A percentile compares a stretch with the other conserved stretches of the same genome.
phyloP scores from a whole-genome alignment of 1,140 invertebrate species.

The Drosophila simulans region DNA sequence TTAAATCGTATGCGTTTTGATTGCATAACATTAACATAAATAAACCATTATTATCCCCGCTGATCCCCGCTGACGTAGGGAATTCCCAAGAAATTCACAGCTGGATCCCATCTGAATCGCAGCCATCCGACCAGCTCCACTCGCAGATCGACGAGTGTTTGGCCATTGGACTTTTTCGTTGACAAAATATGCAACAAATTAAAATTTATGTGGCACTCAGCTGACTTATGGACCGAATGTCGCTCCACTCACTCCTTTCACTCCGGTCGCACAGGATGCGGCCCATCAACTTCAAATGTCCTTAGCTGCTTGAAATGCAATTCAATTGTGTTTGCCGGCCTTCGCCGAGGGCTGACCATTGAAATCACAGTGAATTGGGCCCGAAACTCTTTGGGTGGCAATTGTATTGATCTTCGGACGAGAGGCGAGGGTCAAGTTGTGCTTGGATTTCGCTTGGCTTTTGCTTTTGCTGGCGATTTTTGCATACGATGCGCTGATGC shows the following conservation, averaged over 20 bases:
- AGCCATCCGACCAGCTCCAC: background rate
- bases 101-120: constrained; percentile 52
- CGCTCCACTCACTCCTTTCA: background rate
- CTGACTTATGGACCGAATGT: constrained; percentile 60
- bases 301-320: constrained; percentile 80
- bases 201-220: constrained; percentile 80
- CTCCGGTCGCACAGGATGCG: constrained; percentile 62
- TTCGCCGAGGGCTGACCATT: constrained; percentile 34
- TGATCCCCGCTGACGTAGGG: constrained; percentile 55
- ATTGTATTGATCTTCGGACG: constrained; percentile 74
- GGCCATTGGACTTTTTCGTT: constrained; percentile 54
- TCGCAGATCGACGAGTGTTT: constrained; percentile 8
- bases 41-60: constrained; percentile 75
- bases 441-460: background rate
- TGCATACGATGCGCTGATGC: constrained; percentile 46
- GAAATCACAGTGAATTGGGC: constrained; percentile 21
- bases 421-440: constrained; percentile 54
- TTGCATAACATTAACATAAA: constrained; percentile 84
- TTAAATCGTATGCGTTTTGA: constrained; percentile 84
- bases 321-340: constrained; percentile 72
- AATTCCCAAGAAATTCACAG: constrained; percentile 85
- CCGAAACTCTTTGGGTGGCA: constrained; percentile 68
- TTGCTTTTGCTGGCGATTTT: constrained; percentile 8
- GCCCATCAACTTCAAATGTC: constrained; percentile 81
- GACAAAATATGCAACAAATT: constrained; percentile 85